phyloP scores from a whole-genome alignment of 2,888 invertebrate species.

The Mythimna impura region DNA sequence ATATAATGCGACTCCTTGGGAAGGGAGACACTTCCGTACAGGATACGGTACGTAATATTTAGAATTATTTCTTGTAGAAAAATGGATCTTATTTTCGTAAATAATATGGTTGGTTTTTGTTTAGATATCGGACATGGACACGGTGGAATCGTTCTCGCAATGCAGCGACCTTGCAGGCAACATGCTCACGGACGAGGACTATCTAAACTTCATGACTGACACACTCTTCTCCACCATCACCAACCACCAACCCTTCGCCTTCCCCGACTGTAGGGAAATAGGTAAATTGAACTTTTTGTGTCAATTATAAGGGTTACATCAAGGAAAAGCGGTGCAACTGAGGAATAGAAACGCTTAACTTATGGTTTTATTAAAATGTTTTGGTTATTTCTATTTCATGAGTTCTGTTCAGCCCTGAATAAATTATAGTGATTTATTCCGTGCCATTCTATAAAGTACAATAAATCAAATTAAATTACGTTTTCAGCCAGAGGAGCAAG shows the following conservation, averaged over 20 bases:
- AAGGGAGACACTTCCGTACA: constrained; percentile 93
- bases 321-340: no score
- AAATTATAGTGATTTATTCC: no score
- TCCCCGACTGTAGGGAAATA: constrained; percentile 99
- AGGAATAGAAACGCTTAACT: neutral
- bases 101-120: constrained; percentile 22
- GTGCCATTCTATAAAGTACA: neutral
- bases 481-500: constrained; percentile 95
- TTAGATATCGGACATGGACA: constrained; percentile 93
- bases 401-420: no score
- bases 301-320: neutral
- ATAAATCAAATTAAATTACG: neutral
- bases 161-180: constrained; percentile 92
- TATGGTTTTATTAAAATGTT: neutral
- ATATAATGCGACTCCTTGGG: constrained; percentile 94
- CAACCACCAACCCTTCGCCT: constrained; percentile 97
- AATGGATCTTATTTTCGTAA: neutral
- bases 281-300: constrained; percentile 89
- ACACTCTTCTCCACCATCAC: constrained; percentile 96
- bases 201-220: constrained; percentile 96
- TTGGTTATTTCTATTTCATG: no score
- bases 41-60: constrained; percentile 92
- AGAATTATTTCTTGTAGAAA: neutral
- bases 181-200: constrained; percentile 96
- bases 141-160: constrained; percentile 93